Base-by-base conservation (phyloP, 2,888 invertebrate genomes). In the Lacanobia oleracea region DNA sequence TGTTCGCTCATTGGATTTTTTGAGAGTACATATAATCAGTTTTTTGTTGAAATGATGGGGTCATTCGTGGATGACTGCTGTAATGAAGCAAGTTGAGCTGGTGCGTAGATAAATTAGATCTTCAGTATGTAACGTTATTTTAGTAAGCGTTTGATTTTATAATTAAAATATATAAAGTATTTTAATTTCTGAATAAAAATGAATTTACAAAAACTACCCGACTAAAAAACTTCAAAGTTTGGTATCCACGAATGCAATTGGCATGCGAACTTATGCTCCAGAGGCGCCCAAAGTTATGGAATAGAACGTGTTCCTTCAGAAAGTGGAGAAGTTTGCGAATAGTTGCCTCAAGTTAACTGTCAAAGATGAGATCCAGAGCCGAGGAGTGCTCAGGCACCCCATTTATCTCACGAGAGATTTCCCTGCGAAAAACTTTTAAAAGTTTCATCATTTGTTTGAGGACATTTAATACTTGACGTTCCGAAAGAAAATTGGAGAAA, bases 271-370 rank as follows among this genome's bases (percentile, higher is more conserved):
- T 75, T 66, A 18, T 37, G 53, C 76, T 57, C 62, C 4, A 21
- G 56, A 56, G 43, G 68, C 66, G 45, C 48, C 50, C 27, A 14
- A 67, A 69, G 75, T 84, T 84, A 80, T 81, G 76, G 60, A 75
- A 75, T 75, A 64, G 63, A 80, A 69, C 81, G 81, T 80, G 75
- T 83, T 63, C 67, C 51, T 50, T 64, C 76, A 67, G 63, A 64
- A 80, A 84, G 85, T 81, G 64, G 43, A 72, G 72, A 84, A 82
- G 77, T 81, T 81, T 65, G 63, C 45, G 50, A 67, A 84, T 81
- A 81, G 85, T 84, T 81, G 40, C 68, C 61, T 69, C 66, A 62
- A 84, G 72, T 70, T 81, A 84, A 84, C 81, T 81, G 78, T 72
- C 81, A 84, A 67, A 84, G 77, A 72, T 57, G 57, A 70, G 65